phyloP scores from a whole-genome alignment of 1,140 invertebrate genomes.

The Pomacea maculata region DNA sequence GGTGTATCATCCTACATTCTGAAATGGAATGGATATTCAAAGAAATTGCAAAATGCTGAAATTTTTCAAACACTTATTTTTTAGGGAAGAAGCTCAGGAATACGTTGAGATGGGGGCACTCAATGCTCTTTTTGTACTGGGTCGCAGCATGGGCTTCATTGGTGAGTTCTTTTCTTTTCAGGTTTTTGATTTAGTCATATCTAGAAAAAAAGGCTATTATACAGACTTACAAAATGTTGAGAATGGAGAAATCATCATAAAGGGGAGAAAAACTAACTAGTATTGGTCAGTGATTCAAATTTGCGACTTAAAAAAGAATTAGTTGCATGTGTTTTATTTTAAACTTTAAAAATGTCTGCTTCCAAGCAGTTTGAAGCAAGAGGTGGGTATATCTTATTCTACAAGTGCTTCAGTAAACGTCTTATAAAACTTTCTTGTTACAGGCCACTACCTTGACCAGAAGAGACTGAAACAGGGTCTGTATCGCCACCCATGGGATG shows the following conservation, averaged over 20 bases:
- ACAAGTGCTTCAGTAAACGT: no score
- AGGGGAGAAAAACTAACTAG: no score
- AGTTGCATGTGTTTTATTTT: no score
- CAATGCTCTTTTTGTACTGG: conserved; percentile 98
- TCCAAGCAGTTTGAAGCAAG: no score
- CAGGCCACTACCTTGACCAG: conserved; percentile 97
- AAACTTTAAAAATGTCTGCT: no score
- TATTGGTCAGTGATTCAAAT: no score
- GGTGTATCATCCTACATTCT: no score
- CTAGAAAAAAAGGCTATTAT: background rate
- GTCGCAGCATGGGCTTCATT: conserved; percentile 98
- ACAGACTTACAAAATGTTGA: no score
- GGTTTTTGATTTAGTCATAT: background rate
- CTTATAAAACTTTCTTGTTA: conserved; percentile 28
- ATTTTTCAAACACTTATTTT: conserved; percentile 25
- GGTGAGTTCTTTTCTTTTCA: conserved; percentile 69
- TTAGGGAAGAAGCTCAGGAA: conserved; percentile 95
- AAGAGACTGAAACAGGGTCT: conserved; percentile 98
- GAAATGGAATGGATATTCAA: no score
- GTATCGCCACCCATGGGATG: conserved; percentile 99
- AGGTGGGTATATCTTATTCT: no score
- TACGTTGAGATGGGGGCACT: conserved; percentile 98
- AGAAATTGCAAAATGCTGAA: background rate
- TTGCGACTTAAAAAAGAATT: no score
- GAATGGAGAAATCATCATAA: no score